These are phyloP conservation scores for Pseudomyrmex sp. DNA, from an alignment of 1,140 invertebrate genomes.

Conservation along the genomic window DNA sequence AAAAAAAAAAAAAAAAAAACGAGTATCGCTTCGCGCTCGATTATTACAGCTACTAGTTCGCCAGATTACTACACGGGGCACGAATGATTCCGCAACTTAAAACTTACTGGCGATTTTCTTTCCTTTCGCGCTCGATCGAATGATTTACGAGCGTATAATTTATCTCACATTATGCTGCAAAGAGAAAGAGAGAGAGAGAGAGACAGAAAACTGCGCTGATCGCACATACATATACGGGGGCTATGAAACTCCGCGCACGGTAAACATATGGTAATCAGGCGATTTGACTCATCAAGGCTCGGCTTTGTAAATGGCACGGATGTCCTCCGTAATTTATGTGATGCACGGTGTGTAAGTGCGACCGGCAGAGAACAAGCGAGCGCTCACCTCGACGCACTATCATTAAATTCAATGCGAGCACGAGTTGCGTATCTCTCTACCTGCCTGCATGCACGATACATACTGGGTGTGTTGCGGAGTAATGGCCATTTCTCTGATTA, in stretches of 20 bases:
- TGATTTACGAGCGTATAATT: constrained; percentile 72
- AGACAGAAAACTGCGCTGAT: constrained; percentile 28
- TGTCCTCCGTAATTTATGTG: constrained; percentile 76
- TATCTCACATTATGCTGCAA: constrained; percentile 63
- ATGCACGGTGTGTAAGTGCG: constrained; percentile 71
- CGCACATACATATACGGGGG: constrained; percentile 26
- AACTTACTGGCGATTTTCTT: constrained; percentile 59
- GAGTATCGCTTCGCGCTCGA: background rate
- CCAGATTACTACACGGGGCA: background rate
- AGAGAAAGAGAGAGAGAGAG: constrained; percentile 33
- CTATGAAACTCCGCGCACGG: constrained; percentile 61
- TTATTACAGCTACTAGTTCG: constrained; percentile 37
- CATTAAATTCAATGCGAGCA: constrained; percentile 76
- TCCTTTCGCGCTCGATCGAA: constrained; percentile 28
- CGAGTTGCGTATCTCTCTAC: constrained; percentile 60
- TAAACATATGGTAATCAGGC: constrained; percentile 77
- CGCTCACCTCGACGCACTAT: constrained; percentile 71
- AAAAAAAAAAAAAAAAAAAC: too few relatives aligned
- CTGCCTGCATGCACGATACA: background rate
- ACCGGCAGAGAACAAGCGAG: constrained; percentile 66
- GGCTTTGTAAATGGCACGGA: constrained; percentile 78
- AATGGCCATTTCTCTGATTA: background rate
- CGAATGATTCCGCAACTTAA: constrained; percentile 35
- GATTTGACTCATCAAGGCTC: constrained; percentile 77
- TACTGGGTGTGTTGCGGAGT: background rate